Conservation (phyloP, 2,113 vertebrate genomes). For the Peromyscus polionotus region DNA sequence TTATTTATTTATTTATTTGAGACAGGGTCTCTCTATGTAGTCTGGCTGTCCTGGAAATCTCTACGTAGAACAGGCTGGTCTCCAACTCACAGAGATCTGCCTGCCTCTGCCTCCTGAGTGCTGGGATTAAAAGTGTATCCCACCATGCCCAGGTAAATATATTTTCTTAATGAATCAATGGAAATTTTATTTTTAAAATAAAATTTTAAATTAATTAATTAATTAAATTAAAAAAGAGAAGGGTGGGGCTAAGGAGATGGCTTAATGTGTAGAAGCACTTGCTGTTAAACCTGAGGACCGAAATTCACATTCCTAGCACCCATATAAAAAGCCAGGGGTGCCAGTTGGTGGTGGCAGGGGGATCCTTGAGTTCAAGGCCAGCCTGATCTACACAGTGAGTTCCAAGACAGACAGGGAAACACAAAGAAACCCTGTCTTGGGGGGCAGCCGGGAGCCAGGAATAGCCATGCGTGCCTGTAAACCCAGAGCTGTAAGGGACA, state of each 20-base stretch:
- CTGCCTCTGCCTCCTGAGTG: background rate
- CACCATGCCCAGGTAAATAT: background rate
- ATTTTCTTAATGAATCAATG: background rate
- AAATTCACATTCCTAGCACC: background rate
- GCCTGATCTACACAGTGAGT: background rate
- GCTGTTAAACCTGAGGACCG: background rate
- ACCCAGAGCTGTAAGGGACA: background rate
- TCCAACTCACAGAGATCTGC: background rate
- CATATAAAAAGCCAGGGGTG: background rate
- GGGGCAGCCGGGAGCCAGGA: rapidly evolving
- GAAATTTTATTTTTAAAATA: background rate
- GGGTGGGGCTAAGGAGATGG: no score
- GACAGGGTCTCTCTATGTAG: background rate
- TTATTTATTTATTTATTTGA: background rate
- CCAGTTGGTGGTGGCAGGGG: background rate
- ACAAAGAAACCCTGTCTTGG: background rate
- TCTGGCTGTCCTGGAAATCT: background rate
- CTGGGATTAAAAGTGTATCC: background rate
- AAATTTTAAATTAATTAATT: no score
- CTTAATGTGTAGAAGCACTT: background rate
- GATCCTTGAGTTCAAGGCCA: background rate
- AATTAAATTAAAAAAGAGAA: background rate
- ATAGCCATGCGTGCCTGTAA: background rate
- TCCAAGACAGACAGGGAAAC: background rate
- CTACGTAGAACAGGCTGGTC: background rate